These are phyloP conservation scores for Liasis olivaceus DNA, from an alignment of 2,797 vertebrate species.

Conservation along the genomic window DNA sequence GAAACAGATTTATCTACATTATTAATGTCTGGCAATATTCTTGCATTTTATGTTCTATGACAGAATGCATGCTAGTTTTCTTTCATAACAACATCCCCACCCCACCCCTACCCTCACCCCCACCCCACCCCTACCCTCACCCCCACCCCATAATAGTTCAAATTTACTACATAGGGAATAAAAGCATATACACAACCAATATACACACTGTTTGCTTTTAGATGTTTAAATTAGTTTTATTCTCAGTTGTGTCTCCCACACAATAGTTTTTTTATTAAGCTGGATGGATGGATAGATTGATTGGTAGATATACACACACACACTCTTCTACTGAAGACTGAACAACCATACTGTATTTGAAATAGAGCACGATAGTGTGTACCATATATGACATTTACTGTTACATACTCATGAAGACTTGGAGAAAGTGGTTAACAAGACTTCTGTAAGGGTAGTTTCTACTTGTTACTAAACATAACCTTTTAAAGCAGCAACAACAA, in stretches of 20 bases:
- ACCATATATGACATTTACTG: neutral
- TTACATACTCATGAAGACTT: neutral
- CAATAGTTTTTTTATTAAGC: neutral
- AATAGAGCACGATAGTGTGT: neutral
- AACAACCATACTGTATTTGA: neutral
- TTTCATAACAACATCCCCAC: constrained; percentile 59
- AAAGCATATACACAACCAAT: constrained; percentile 6
- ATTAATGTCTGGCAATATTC: constrained; percentile 66
- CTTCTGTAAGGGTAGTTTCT: neutral
- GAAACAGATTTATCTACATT: constrained; percentile 65
- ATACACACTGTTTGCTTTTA: neutral
- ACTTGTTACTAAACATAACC: neutral
- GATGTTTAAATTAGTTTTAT: neutral
- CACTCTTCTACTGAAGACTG: neutral
- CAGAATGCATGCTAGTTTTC: constrained; percentile 64
- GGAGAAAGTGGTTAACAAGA: neutral
- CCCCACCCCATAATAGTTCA: constrained; percentile 49
- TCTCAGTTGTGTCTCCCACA: neutral
- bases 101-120: constrained; percentile 53
- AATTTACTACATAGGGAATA: constrained; percentile 42
- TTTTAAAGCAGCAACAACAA: neutral
- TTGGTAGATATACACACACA: neutral
- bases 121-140: constrained; percentile 55
- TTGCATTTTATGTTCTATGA: constrained; percentile 64
- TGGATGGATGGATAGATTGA: no score